phyloP scores from a whole-genome alignment of 2,113 vertebrate species.

The Malurus alboscapulatus region DNA sequence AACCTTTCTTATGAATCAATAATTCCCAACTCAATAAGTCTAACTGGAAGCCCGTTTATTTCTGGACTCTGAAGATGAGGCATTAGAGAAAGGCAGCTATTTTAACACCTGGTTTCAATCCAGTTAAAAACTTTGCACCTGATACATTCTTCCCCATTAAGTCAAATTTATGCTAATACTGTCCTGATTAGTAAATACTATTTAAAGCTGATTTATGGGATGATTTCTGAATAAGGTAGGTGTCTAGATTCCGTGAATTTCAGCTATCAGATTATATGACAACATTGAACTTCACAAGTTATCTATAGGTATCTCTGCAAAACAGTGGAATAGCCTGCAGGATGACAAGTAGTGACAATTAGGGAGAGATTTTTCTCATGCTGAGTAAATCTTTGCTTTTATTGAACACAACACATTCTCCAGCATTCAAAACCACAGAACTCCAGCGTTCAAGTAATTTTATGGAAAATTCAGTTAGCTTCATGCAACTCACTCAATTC shows the following conservation, averaged over 20 bases:
- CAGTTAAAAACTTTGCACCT: slow-evolving; percentile 38
- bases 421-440: neutral
- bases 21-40: neutral
- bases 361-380: neutral
- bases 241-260: neutral
- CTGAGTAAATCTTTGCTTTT: neutral
- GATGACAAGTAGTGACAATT: neutral
- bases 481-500: accelerated
- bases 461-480: neutral
- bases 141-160: slow-evolving; percentile 23
- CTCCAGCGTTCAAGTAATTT: neutral
- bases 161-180: slow-evolving; percentile 56
- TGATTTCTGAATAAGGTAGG: neutral
- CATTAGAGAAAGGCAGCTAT: slow-evolving; percentile 20
- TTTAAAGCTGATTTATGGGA: slow-evolving; percentile 31
- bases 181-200: slow-evolving; percentile 52
- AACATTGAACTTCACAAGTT: neutral
- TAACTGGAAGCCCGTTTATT: neutral
- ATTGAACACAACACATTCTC: neutral
- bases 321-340: neutral
- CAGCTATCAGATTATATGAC: neutral
- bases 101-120: slow-evolving; percentile 47
- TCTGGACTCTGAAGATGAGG: neutral
- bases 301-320: neutral
- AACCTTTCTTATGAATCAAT: neutral